Evolutionary conservation across 2,113 vertebrate species (phyloP), one percentile per base, ranked within the genome.

Genomic region (Psophia crepitans): DNA sequence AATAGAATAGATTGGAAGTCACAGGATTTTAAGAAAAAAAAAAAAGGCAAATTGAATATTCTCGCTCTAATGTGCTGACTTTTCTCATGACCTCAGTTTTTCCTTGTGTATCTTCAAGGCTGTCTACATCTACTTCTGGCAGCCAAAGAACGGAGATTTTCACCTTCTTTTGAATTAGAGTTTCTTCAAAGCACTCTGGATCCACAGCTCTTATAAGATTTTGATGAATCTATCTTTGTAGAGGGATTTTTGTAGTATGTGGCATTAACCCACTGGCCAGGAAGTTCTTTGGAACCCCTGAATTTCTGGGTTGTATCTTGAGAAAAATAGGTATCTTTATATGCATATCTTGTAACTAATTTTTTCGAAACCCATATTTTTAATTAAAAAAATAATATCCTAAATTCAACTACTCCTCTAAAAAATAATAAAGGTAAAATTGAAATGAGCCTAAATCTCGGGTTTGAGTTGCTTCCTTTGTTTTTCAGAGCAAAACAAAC

Each of bases 401-500:
- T 60, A n/a, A 73, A 28, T 82, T 43, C 12, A 75, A 14, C 14
- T 9, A 27, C 10, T 61, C 8, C 5, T 27, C 10, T 14, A 6
- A 53, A 76, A 44, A 49, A 27, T 16, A 27, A 19, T 15, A 9
- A 30, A 46, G 4, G 2, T 23, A n/a, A 70, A 74, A 89, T 28
- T 78, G 30, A 53, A 84, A 68, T 23, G 1, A 81, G 2, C 6
- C 85, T 75, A 32, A 39, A 48, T 28, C 16, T 61, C 46, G 14
- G 8, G 5, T 89, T 86, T 91, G 14, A 79, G 41, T 81, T 58
- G 16, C 24, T 90, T 80, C 48, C 70, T 77, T 37, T 83, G 9
- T 37, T 92, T 48, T 85, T 44, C 95, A 99, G 99, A 90, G 97
- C 98, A 56, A 98, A 96, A 44, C 96, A 98, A 85, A 99, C 98